Evolutionary conservation across 2,113 vertebrate species (phyloP).

Genomic region (Pangasianodon gigas): DNA sequence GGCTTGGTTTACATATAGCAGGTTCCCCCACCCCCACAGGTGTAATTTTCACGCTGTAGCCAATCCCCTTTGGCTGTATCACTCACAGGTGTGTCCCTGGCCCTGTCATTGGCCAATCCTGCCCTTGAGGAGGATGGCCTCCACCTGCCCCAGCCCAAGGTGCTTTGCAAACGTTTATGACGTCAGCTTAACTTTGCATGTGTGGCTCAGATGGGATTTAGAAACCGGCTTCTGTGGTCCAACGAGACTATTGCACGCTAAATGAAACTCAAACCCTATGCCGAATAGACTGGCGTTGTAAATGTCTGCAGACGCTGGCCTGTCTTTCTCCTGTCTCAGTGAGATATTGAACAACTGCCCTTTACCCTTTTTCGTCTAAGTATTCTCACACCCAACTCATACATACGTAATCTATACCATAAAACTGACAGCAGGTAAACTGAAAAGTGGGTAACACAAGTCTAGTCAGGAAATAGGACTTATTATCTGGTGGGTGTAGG

Average conservation of each 20-base stretch:
- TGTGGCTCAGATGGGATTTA: constrained; percentile 57
- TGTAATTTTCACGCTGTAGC: constrained; percentile 82
- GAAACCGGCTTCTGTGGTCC: constrained; percentile 64
- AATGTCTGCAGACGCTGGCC: constrained; percentile 54
- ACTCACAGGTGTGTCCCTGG: constrained; percentile 89
- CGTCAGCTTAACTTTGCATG: constrained; percentile 74
- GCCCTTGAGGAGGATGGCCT: constrained; percentile 51
- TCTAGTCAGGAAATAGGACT: constrained; percentile 16
- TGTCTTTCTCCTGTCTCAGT: constrained; percentile 38
- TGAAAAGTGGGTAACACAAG: constrained; percentile 31
- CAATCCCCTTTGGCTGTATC: constrained; percentile 83
- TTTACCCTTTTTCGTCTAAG: constrained; percentile 61
- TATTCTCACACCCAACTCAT: constrained; percentile 66
- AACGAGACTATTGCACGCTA: constrained; percentile 60
- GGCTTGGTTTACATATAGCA: constrained; percentile 94
- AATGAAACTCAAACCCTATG: constrained; percentile 40
- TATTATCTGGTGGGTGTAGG: constrained; percentile 34
- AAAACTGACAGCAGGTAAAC: constrained; percentile 18
- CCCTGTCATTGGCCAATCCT: constrained; percentile 72
- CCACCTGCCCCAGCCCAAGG: constrained; percentile 61
- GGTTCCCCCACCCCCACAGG: constrained; percentile 86
- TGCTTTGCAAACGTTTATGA: constrained; percentile 71
- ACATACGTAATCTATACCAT: constrained; percentile 42
- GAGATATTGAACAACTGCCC: constrained; percentile 67
- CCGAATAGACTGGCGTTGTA: constrained; percentile 41